Evolutionary conservation across 2,113 vertebrate genomes (phyloP).

Genomic region (Acrocephalus kingi): DNA sequence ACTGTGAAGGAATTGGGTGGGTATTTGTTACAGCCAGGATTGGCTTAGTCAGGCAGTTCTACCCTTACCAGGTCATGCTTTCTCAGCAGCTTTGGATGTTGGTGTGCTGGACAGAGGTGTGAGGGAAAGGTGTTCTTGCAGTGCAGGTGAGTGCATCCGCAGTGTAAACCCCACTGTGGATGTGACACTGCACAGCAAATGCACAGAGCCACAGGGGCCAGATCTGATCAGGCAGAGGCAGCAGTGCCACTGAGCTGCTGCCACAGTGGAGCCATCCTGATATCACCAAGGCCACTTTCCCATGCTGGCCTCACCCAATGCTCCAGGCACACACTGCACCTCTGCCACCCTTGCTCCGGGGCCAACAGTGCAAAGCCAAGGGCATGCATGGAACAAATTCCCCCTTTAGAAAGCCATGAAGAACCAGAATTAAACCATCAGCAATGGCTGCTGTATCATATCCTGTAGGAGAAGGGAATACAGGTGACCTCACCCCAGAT

Average conservation of each 20-base stretch:
- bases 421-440: neutral
- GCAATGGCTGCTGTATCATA: neutral
- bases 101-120: neutral
- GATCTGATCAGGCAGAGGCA: neutral
- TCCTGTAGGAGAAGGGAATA: neutral
- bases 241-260: neutral
- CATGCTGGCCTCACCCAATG: accelerated
- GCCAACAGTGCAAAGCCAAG: accelerated
- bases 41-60: neutral
- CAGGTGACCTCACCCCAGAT: neutral
- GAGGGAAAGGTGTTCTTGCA: neutral
- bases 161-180: neutral
- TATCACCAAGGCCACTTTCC: neutral
- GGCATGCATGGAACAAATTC: neutral
- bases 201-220: neutral
- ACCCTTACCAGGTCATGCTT: neutral
- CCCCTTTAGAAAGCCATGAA: neutral
- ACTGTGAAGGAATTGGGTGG: neutral
- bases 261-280: neutral
- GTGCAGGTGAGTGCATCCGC: accelerated
- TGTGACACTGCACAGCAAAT: neutral
- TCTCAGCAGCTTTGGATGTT: neutral
- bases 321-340: neutral
- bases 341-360: accelerated
- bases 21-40: neutral